phyloP scores from a whole-genome alignment of 2,113 vertebrate species.

The Trogon melanurus region DNA sequence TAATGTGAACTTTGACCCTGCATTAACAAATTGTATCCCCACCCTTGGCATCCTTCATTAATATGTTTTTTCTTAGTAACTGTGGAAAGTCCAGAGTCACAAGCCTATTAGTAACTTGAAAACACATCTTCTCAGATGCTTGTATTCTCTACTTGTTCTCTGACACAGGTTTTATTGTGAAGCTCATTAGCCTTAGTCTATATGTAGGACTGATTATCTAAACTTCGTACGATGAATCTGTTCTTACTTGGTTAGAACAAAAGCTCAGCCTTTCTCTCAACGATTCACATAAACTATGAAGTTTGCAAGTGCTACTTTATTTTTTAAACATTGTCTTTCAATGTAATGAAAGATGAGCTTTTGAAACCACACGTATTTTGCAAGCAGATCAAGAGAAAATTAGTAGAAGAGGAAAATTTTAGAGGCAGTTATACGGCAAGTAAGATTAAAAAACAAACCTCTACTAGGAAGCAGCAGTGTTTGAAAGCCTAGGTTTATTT shows the following conservation, averaged over 20 bases:
- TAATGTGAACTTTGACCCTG: background rate
- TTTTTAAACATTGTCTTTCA: background rate
- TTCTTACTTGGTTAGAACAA: background rate
- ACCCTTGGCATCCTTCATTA: background rate
- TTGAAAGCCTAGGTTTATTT: background rate
- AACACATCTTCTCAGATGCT: background rate
- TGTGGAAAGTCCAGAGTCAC: background rate
- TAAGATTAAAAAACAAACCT: background rate
- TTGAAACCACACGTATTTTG: background rate
- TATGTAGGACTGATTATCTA: background rate
- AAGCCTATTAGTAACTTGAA: background rate
- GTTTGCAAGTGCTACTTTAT: background rate
- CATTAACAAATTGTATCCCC: background rate
- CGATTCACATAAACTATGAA: background rate
- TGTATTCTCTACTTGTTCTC: background rate
- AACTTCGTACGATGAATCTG: background rate
- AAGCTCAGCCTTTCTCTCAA: background rate
- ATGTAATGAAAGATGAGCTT: background rate
- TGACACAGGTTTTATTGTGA: background rate
- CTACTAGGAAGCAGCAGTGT: background rate
- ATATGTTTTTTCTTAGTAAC: background rate
- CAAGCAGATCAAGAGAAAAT: background rate
- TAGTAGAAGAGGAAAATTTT: background rate
- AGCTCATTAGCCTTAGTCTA: background rate
- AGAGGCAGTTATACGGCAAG: background rate